Conservation (phyloP, 1,140 invertebrate genomes). For the Drosophila santomea region DNA sequence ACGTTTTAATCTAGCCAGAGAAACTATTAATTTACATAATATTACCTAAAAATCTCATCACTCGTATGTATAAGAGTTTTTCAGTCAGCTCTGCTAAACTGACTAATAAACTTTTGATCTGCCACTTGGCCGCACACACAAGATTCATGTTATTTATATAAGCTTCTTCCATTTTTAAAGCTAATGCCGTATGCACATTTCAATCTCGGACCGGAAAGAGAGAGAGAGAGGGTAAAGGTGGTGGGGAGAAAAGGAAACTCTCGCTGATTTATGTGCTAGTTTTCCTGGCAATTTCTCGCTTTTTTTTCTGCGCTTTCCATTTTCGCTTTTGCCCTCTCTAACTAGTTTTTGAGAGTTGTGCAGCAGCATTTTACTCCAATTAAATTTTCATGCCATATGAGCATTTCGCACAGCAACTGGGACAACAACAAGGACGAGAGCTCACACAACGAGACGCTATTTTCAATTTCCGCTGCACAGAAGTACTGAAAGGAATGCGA, state of each 20-base stretch:
- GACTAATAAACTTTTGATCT: conserved; percentile 49
- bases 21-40: too few species aligned
- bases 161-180: conserved; percentile 56
- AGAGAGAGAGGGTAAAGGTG: conserved; percentile 19
- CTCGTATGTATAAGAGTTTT: neutral
- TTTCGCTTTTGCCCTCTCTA: conserved; percentile 53
- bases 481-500: conserved; percentile 65
- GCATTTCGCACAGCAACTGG: conserved; percentile 64
- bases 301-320: conserved; percentile 29
- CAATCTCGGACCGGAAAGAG: conserved; percentile 53
- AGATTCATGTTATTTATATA: conserved; percentile 52
- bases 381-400: conserved; percentile 81
- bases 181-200: conserved; percentile 76
- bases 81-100: conserved; percentile 4
- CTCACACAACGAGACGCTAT: conserved; percentile 66
- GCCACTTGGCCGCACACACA: conserved; percentile 32
- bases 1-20: too few species aligned
- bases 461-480: conserved; percentile 76
- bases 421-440: conserved; percentile 49
- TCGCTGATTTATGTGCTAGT: conserved; percentile 54
- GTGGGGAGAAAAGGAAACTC: conserved; percentile 35
- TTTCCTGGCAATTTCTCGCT: conserved; percentile 23
- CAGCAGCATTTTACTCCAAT: conserved; percentile 79
- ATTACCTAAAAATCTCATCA: neutral
- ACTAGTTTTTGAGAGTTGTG: conserved; percentile 77